Conservation (phyloP, 2,888 invertebrate species). For the Orthosia cruda region DNA sequence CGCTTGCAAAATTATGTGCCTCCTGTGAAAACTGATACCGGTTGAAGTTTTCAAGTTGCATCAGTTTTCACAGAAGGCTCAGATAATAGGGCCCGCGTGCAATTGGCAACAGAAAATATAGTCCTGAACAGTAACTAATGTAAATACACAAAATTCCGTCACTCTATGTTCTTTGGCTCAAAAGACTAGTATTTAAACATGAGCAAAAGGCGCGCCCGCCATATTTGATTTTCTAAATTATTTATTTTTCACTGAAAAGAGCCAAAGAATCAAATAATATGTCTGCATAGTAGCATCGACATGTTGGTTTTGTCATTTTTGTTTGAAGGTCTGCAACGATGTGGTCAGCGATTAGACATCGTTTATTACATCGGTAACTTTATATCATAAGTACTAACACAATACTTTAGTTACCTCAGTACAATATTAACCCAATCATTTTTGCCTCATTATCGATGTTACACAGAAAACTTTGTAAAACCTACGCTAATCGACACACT, state of each 20-base stretch:
- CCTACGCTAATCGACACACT: constrained; percentile 56
- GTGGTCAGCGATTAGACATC: constrained; percentile 66
- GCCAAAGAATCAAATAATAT: constrained; percentile 42
- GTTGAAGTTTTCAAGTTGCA: too few relatives aligned
- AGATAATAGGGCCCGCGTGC: constrained; percentile 49
- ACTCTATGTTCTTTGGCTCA: constrained; percentile 44
- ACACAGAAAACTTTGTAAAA: constrained; percentile 58
- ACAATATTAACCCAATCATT: constrained; percentile 36
- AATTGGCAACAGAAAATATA: constrained; percentile 66
- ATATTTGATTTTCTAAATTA: constrained; percentile 13
- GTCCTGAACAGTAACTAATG: constrained; percentile 56
- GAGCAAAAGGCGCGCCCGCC: background rate
- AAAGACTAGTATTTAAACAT: constrained; percentile 15
- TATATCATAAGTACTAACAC: constrained; percentile 53
- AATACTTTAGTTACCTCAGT: constrained; percentile 34
- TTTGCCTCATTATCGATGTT: constrained; percentile 37
- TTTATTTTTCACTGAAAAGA: background rate
- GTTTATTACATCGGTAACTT: constrained; percentile 62
- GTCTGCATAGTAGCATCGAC: constrained; percentile 41
- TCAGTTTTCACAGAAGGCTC: too few relatives aligned
- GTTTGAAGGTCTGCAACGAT: constrained; percentile 64
- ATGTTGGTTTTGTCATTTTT: constrained; percentile 58
- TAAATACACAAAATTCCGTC: constrained; percentile 71
- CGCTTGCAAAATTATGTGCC: constrained; percentile 62
- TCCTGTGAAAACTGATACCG: too few relatives aligned